Evolutionary conservation across 2,888 invertebrate species (phyloP).

Genomic region (Morpho helenor): DNA sequence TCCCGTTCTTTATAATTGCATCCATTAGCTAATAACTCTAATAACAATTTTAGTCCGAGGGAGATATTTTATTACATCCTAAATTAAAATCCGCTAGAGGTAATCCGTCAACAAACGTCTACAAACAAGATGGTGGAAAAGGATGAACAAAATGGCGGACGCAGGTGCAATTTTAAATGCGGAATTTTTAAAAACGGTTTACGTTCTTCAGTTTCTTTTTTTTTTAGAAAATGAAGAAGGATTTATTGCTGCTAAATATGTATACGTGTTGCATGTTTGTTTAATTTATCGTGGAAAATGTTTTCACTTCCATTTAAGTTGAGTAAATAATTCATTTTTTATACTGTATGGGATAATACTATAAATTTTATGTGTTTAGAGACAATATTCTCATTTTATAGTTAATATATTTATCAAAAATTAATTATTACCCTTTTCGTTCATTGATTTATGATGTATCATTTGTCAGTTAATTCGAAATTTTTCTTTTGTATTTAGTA

Average conservation of each 20-base stretch:
- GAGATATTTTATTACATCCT: slow-evolving; percentile 65
- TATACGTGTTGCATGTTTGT: slow-evolving; percentile 5
- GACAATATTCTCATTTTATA: too few species aligned
- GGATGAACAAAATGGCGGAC: slow-evolving; percentile 49
- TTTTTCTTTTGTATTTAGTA: too few species aligned
- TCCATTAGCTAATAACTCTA: slow-evolving; percentile 63
- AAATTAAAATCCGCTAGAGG: slow-evolving; percentile 47
- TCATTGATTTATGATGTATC: too few species aligned
- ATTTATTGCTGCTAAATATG: slow-evolving; percentile 3
- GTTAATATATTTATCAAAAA: too few species aligned
- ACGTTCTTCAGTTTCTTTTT: slow-evolving; percentile 19
- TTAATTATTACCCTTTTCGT: too few species aligned
- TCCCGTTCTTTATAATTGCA: slow-evolving; percentile 64
- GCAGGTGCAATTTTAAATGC: slow-evolving; percentile 54
- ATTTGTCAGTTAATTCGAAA: too few species aligned
- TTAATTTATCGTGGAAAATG: not conserved
- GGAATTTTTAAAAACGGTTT: slow-evolving; percentile 38
- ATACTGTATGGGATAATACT: too few species aligned
- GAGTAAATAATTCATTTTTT: too few species aligned
- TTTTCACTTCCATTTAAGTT: too few species aligned
- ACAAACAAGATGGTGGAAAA: slow-evolving; percentile 39
- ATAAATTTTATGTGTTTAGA: too few species aligned
- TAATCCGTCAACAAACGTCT: slow-evolving; percentile 59
- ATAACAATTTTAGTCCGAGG: slow-evolving; percentile 59
- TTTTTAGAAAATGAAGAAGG: slow-evolving; percentile 17